phyloP scores from a whole-genome alignment of 1,140 invertebrate species.

The Anoplophora glabripennis region DNA sequence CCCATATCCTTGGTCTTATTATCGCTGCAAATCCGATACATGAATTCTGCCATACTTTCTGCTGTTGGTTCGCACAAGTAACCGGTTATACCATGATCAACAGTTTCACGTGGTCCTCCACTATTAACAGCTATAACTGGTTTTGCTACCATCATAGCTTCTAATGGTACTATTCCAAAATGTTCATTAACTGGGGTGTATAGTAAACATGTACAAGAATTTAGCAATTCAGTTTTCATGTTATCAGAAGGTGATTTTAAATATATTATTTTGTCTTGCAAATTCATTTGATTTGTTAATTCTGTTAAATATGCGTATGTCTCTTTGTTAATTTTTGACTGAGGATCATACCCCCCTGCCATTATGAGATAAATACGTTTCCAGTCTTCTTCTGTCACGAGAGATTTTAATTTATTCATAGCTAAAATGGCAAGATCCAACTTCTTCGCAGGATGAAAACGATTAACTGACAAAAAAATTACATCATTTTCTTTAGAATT shows the following conservation, averaged over 20 bases:
- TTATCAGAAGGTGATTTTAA: constrained; percentile 83
- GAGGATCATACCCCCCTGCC: constrained; percentile 94
- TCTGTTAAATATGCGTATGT: constrained; percentile 77
- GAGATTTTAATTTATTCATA: constrained; percentile 63
- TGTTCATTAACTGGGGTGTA: constrained; percentile 98
- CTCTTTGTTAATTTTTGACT: constrained; percentile 85
- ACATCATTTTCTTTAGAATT: constrained; percentile 53
- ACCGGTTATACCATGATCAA: constrained; percentile 85
- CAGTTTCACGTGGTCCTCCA: constrained; percentile 94
- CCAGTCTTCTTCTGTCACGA: constrained; percentile 57
- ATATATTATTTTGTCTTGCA: constrained; percentile 79
- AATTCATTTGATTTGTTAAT: constrained; percentile 60
- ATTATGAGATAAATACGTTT: constrained; percentile 80
- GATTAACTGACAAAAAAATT: constrained; percentile 91
- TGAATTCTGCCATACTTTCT: constrained; percentile 74
- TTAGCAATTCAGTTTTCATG: constrained; percentile 78
- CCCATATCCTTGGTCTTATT: constrained; percentile 62
- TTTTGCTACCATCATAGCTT: constrained; percentile 93
- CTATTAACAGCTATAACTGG: constrained; percentile 94
- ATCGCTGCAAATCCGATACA: constrained; percentile 62
- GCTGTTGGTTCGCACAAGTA: constrained; percentile 73
- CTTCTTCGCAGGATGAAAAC: constrained; percentile 98
- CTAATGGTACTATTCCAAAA: constrained; percentile 99
- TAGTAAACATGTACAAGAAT: constrained; percentile 72
- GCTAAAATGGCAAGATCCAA: constrained; percentile 79